Conservation (phyloP, 2,888 invertebrate genomes). For the Unio delphinus region DNA sequence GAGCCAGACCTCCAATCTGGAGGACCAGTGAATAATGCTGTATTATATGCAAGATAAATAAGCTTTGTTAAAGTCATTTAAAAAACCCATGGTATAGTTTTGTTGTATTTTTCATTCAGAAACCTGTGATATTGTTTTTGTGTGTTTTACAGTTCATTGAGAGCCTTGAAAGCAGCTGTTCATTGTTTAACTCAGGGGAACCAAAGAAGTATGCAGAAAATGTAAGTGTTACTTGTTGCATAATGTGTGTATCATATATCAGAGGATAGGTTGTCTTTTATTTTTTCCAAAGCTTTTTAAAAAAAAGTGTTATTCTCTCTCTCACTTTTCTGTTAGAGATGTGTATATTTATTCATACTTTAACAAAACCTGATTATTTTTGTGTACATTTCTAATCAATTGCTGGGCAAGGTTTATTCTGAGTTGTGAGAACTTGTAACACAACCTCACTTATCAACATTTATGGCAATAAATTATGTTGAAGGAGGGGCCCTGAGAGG, state of each 20-base stretch:
- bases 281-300: background rate
- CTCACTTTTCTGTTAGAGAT: background rate
- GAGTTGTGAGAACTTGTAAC: too few relatives aligned
- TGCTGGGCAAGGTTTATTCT: too few relatives aligned
- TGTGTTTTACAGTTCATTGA: conserved; percentile 42
- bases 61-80: too few relatives aligned
- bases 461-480: too few relatives aligned
- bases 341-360: background rate
- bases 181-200: conserved; percentile 29
- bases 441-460: too few relatives aligned
- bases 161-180: conserved; percentile 23
- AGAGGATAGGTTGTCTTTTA: background rate
- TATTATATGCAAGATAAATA: too few relatives aligned
- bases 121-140: background rate
- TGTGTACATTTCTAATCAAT: background rate
- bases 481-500: too few relatives aligned
- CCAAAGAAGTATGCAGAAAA: conserved; percentile 48
- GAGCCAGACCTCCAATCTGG: too few relatives aligned
- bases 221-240: conserved; percentile 42
- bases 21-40: too few relatives aligned
- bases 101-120: conserved; percentile 8
- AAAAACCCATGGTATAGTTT: background rate
- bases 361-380: background rate
- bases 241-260: background rate
- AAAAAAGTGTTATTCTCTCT: background rate